Evolutionary conservation across 2,888 invertebrate genomes (phyloP), one percentile per base, ranked within the genome.

Genomic region (Poecilobothrus nobilitatus): DNA sequence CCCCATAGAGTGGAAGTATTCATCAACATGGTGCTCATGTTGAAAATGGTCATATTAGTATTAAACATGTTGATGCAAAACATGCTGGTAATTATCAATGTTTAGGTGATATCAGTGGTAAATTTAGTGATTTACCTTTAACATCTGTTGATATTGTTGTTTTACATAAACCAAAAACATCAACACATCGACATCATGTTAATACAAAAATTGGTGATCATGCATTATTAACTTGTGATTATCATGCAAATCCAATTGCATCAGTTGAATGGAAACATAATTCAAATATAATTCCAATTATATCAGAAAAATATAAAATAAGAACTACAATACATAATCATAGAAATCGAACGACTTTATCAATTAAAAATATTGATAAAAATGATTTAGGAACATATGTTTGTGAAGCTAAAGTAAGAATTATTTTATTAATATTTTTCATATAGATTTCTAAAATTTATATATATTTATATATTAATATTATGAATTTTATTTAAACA

Each of bases 331-430:
- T 71, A 15, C 78, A 79, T 70, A 75, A 77, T 41, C 74, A 71
- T 21, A 76, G 75, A 65, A 80, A 79, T 72, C 76, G 78, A 37
- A 86, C 91, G 74, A 86, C 86, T 72, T 79, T 94, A 65, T 81
- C 89, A 37, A 87, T 94, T 73, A 84, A 88, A 41, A 85, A 86
- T 27, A 88, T 91, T 0, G 83, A 85, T 20, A 79, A 81, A 64
- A 78, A 83, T 0, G 92, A 94, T 80, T 85, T 91, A 71, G 93
- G 91, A 0, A 87, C 87, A 77, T 93, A 92, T 78, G 86, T 88
- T 1, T 93, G 93, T 78, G 83, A 87, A 69, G 91, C 77, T 27
- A 76, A 78, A 73, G 77, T 77, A 73, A 68, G 67, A 12, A 3
- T 15, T 27, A 65, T 12, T 41, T n/a, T 21, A 1, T 62, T 9